Evolutionary conservation across 2,888 invertebrate species (phyloP).

Genomic region (Hololepta plana): DNA sequence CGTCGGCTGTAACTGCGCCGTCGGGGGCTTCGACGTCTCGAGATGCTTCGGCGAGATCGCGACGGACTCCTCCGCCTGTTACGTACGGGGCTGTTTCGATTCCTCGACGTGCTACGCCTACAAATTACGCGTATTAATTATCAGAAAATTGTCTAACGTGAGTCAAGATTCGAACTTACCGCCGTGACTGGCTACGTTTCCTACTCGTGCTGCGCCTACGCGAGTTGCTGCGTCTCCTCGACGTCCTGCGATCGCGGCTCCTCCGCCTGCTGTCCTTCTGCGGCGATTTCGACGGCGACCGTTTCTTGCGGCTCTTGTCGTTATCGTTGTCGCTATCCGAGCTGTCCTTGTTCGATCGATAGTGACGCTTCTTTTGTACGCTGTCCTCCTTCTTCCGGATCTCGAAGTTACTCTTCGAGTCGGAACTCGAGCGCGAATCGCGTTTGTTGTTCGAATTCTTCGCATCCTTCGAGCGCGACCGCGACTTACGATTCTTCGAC

Average conservation of each 20-base stretch:
- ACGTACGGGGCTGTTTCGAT: slow-evolving; percentile 20
- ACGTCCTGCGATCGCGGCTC: slow-evolving; percentile 31
- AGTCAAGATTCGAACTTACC: slow-evolving; percentile 13
- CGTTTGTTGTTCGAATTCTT: slow-evolving; percentile 12
- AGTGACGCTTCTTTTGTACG: slow-evolving; percentile 76
- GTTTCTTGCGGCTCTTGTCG: slow-evolving; percentile 17
- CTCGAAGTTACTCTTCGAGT: slow-evolving; percentile 37
- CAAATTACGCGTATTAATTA: slow-evolving; percentile 11
- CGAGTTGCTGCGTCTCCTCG: slow-evolving; percentile 17
- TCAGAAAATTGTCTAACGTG: too few relatives aligned
- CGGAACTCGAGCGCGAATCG: slow-evolving; percentile 13
- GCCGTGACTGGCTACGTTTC: slow-evolving; percentile 23
- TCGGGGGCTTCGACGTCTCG: slow-evolving; percentile 20
- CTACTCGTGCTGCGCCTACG: slow-evolving; percentile 20
- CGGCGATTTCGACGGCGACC: slow-evolving; percentile 18
- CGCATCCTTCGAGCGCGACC: slow-evolving; percentile 12
- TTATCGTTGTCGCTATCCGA: slow-evolving; percentile 42
- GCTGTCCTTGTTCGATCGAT: slow-evolving; percentile 70
- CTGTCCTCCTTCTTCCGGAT: slow-evolving; percentile 61
- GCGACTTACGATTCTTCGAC: slow-evolving; percentile 12
- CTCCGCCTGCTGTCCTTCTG: slow-evolving; percentile 17
- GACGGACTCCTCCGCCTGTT: slow-evolving; percentile 20
- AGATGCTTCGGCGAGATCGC: slow-evolving; percentile 18
- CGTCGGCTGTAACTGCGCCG: slow-evolving; percentile 17
- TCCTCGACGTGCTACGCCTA: slow-evolving; percentile 23